Evolutionary conservation across 2,797 vertebrate species (phyloP).

Genomic region (Parauchenoglanis punctatus): DNA sequence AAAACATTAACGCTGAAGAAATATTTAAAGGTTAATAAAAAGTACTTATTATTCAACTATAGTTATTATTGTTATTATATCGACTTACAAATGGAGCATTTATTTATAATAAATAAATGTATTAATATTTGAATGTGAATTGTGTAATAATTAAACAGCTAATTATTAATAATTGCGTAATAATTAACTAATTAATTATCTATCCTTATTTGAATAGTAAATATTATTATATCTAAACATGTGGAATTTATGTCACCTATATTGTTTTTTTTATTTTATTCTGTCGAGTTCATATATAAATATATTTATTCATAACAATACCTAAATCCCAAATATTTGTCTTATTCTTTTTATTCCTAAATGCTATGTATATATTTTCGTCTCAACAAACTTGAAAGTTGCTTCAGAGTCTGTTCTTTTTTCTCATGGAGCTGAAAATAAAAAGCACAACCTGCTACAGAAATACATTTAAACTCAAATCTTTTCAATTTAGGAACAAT

Average conservation of each 20-base stretch:
- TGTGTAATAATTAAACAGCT: background rate
- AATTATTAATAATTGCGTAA: background rate
- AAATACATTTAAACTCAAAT: constrained; percentile 58
- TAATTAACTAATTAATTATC: background rate
- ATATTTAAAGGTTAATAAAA: background rate
- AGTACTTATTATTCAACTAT: background rate
- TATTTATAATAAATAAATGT: background rate
- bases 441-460: constrained; percentile 55
- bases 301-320: background rate
- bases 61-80: background rate
- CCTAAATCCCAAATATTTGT: background rate
- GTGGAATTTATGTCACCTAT: background rate
- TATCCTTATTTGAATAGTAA: background rate
- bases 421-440: background rate
- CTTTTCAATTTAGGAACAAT: constrained; percentile 66
- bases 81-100: background rate
- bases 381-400: constrained; percentile 2
- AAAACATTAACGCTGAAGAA: no score
- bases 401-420: background rate
- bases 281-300: no score
- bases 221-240: background rate
- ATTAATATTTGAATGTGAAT: background rate
- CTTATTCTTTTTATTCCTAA: no score
- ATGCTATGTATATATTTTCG: background rate
- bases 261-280: background rate